These are phyloP conservation scores for Speoplatyrhinus poulsoni DNA, from an alignment of 2,113 vertebrate genomes.

Conservation along the genomic window DNA sequence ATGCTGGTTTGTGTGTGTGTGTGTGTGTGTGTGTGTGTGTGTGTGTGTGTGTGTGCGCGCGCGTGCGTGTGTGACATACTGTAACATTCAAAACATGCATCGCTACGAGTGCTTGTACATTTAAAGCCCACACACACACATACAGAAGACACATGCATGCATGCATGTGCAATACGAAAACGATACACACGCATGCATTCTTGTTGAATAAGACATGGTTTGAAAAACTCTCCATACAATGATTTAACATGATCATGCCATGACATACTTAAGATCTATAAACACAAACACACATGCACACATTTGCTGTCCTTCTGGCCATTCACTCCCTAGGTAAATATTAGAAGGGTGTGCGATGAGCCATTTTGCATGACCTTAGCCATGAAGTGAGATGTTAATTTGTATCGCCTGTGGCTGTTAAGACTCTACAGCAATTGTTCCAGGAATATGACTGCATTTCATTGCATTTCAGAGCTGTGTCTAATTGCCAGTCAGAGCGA, in stretches of 20 bases:
- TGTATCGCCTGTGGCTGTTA: conserved; percentile 24
- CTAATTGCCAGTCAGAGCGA: conserved; percentile 46
- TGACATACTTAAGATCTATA: conserved; percentile 30
- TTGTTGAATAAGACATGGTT: too few species aligned
- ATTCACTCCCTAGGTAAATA: conserved; percentile 57
- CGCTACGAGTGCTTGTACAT: conserved; percentile 19
- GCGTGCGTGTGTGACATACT: neutral
- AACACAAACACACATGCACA: conserved; percentile 12
- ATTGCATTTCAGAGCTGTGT: conserved; percentile 36
- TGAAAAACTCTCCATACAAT: neutral
- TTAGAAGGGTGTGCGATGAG: conserved; percentile 21
- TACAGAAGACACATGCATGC: neutral
- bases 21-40: too few species aligned
- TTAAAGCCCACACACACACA: neutral
- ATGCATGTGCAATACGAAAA: neutral
- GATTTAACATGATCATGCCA: conserved; percentile 3
- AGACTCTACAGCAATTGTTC: conserved; percentile 29
- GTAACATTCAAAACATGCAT: conserved; percentile 19
- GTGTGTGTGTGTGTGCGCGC: conserved; percentile 13
- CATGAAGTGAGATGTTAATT: conserved; percentile 26
- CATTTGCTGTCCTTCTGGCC: conserved; percentile 36
- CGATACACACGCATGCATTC: too few species aligned
- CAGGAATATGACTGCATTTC: conserved; percentile 28
- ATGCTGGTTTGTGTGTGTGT: too few species aligned
- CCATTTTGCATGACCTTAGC: conserved; percentile 46